These are phyloP conservation scores for Drosophila quadrilineata DNA, from an alignment of 1,140 invertebrate genomes.

Conservation along the genomic window DNA sequence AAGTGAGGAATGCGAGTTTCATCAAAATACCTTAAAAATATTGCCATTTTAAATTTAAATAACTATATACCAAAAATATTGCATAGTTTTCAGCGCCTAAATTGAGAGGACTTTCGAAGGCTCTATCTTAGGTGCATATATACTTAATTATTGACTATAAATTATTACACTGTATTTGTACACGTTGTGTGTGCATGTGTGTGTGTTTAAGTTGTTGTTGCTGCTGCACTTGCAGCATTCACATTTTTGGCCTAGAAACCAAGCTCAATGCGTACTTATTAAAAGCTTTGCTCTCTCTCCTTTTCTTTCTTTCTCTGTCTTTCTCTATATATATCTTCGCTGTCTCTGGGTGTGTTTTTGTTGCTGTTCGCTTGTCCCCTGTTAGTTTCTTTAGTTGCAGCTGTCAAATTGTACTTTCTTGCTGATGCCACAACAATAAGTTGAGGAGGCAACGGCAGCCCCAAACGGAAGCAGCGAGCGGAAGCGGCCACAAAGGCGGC, in stretches of 20 bases:
- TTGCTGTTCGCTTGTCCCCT: too few relatives aligned
- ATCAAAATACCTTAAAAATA: too few relatives aligned
- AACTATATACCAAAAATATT: too few relatives aligned
- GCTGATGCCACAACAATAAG: slow-evolving; percentile 18
- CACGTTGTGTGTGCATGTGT: background rate
- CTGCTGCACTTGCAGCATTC: background rate
- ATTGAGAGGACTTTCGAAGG: too few relatives aligned
- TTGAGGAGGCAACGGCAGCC: background rate
- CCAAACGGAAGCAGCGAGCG: slow-evolving; percentile 2
- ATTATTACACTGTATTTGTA: too few relatives aligned
- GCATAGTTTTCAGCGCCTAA: too few relatives aligned
- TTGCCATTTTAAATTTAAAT: too few relatives aligned
- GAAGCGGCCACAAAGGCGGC: slow-evolving; percentile 45
- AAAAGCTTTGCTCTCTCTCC: slow-evolving; percentile 31
- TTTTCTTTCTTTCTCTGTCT: background rate
- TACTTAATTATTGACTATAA: too few relatives aligned
- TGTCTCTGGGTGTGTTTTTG: too few relatives aligned
- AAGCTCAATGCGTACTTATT: slow-evolving; percentile 19
- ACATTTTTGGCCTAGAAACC: slow-evolving; percentile 1
- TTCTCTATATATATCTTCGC: background rate
- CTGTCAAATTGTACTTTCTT: slow-evolving; percentile 68
- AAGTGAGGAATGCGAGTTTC: too few relatives aligned
- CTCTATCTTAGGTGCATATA: too few relatives aligned
- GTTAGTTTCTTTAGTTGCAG: slow-evolving; percentile 53
- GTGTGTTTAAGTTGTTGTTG: background rate